Conservation (phyloP, 2,888 invertebrate species). For the Himalopsyche tibetana region DNA sequence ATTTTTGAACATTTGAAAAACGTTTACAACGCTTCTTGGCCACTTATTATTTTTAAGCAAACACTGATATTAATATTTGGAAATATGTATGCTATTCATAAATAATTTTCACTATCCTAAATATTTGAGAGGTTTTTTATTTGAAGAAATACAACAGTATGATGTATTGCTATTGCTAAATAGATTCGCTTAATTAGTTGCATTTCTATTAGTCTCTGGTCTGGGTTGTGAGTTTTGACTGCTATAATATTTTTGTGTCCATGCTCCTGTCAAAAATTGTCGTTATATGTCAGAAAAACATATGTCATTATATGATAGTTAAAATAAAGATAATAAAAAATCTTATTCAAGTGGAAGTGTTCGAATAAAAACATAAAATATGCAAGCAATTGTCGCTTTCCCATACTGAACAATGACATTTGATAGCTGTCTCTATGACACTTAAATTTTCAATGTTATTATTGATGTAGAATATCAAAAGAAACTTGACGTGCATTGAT, state of each 20-base stretch:
- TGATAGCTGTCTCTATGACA: background rate
- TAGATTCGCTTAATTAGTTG: background rate
- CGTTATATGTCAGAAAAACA: conserved; percentile 56
- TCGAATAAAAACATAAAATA: conserved; percentile 29
- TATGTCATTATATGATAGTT: conserved; percentile 46
- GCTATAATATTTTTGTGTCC: conserved; percentile 31
- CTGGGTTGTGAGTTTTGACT: background rate
- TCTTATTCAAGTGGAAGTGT: conserved; percentile 39
- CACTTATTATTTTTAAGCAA: too few relatives aligned
- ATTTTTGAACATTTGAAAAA: too few relatives aligned
- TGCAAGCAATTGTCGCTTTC: background rate
- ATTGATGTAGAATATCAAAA: conserved; percentile 36
- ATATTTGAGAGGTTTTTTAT: too few relatives aligned
- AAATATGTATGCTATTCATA: too few relatives aligned
- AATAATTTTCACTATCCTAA: too few relatives aligned
- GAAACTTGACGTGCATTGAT: conserved; percentile 19
- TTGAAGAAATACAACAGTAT: too few relatives aligned
- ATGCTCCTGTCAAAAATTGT: conserved; percentile 56
- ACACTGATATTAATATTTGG: too few relatives aligned
- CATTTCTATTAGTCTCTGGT: conserved; percentile 29
- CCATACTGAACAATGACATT: conserved; percentile 36
- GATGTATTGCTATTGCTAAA: background rate
- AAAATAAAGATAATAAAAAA: background rate
- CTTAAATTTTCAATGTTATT: conserved; percentile 28
- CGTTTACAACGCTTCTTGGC: too few relatives aligned